Evolutionary conservation across 2,888 invertebrate species (phyloP).

Genomic region (Oscheius sp.): DNA sequence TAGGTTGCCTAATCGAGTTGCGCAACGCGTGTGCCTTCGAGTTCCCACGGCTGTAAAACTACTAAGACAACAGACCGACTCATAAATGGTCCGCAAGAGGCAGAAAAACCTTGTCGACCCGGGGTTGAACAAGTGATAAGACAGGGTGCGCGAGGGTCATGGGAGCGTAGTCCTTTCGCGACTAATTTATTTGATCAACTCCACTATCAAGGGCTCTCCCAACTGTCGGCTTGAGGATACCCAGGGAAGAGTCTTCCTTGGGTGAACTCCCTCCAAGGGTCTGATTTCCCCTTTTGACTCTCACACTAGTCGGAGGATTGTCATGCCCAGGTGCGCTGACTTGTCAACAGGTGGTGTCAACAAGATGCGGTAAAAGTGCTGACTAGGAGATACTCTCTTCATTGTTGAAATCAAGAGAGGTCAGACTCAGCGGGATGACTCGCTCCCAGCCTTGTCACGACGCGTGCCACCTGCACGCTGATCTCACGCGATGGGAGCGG

Average conservation of each 20-base stretch:
- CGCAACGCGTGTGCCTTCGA: conserved; percentile 21
- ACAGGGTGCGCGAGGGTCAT: conserved; percentile 13
- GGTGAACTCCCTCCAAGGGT: background rate
- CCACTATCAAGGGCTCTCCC: too few relatives aligned
- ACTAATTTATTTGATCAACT: background rate
- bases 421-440: conserved; percentile 22
- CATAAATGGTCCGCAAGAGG: conserved; percentile 20
- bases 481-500: conserved; percentile 15
- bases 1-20: conserved; percentile 19
- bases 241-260: background rate
- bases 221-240: background rate
- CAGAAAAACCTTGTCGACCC: conserved; percentile 22
- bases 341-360: background rate
- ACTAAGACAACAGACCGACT: conserved; percentile 31
- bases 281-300: background rate
- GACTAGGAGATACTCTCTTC: background rate
- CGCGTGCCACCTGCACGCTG: conserved; percentile 27
- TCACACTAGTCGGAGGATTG: background rate
- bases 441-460: conserved; percentile 27
- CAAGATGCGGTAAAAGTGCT: conserved; percentile 3
- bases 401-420: background rate
- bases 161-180: conserved; percentile 20
- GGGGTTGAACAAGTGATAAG: conserved; percentile 14
- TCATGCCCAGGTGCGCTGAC: background rate
- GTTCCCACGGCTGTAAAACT: conserved; percentile 24